These are phyloP conservation scores for Cervus canadensis DNA, from an alignment of 2,113 vertebrate species.

Conservation along the genomic window DNA sequence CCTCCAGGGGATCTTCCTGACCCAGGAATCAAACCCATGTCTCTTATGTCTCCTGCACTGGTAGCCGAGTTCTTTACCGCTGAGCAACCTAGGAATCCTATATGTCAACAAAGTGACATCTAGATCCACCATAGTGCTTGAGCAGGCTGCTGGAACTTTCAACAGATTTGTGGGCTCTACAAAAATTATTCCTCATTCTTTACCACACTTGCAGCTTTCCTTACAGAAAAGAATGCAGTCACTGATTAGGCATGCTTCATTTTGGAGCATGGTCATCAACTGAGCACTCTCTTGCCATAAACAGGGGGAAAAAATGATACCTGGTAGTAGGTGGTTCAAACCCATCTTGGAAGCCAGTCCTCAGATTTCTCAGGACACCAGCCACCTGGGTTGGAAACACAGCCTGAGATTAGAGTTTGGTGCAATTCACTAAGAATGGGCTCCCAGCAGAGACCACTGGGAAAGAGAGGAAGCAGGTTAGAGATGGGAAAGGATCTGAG, in stretches of 20 bases:
- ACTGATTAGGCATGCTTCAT: neutral
- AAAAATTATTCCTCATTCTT: neutral
- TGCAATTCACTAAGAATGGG: neutral
- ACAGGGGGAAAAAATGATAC: neutral
- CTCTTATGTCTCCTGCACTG: neutral
- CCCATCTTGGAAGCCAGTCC: neutral
- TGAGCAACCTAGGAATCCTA: neutral
- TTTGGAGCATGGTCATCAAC: neutral
- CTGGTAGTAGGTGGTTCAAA: neutral
- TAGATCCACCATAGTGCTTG: neutral
- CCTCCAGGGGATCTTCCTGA: neutral
- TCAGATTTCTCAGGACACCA: neutral
- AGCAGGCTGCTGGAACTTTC: neutral
- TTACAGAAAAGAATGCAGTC: neutral
- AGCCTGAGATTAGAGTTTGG: neutral
- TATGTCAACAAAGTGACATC: neutral
- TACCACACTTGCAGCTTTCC: neutral
- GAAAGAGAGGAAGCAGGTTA: neutral
- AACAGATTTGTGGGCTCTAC: neutral
- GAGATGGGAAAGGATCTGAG: neutral
- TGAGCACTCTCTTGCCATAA: neutral
- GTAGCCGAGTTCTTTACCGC: neutral
- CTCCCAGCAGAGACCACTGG: neutral
- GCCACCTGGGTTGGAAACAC: neutral
- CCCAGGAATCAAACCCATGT: neutral